phyloP scores from a whole-genome alignment of 2,113 vertebrate species.

The Prolemur simus region DNA sequence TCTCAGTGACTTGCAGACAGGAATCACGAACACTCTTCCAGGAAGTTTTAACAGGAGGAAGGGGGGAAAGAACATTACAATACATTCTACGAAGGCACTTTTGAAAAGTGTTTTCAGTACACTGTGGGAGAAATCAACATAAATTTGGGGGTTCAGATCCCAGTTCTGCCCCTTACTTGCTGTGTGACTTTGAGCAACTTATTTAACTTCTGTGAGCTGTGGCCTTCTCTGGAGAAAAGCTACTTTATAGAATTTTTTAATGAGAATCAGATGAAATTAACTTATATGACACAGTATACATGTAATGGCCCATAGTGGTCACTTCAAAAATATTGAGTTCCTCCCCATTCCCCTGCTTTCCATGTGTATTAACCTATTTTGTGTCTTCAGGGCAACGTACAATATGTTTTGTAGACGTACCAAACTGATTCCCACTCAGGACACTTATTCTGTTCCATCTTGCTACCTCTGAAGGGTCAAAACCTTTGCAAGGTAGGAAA shows the following conservation, averaged over 20 bases:
- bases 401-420: not conserved
- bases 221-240: not conserved
- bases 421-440: not conserved
- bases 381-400: not conserved
- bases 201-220: not conserved
- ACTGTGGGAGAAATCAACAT: not conserved
- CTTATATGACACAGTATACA: not conserved
- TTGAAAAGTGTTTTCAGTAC: not conserved
- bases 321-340: not conserved
- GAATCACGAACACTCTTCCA: not conserved
- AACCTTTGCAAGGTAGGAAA: not conserved
- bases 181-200: not conserved
- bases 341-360: not conserved
- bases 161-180: not conserved
- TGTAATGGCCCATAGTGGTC: not conserved
- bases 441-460: not conserved
- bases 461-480: not conserved
- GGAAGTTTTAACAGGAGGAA: not conserved
- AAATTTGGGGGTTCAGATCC: not conserved
- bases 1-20: not conserved
- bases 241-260: not conserved
- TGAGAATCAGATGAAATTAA: not conserved
- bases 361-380: not conserved
- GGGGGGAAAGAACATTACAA: not conserved
- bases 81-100: not conserved